Percentiles rank a stretch among this genome's conserved stretches.
phyloP scores from a whole-genome alignment of 2,888 invertebrate species.

The Vanessa cardui region DNA sequence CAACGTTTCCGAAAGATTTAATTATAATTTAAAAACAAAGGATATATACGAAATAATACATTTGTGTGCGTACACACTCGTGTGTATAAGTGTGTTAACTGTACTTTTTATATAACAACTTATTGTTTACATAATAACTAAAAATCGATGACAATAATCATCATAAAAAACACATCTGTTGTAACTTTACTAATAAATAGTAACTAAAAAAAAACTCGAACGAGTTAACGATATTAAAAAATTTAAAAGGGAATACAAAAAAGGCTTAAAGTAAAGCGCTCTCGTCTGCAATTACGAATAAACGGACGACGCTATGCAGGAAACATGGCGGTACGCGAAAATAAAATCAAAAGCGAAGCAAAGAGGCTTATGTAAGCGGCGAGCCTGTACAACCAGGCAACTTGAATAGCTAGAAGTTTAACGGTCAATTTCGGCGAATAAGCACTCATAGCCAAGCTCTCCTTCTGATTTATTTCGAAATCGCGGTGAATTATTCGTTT shows the following conservation, averaged over 20 bases:
- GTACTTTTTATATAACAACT: no score
- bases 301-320: constrained; percentile 6
- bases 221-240: neutral
- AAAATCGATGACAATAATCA: no score
- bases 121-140: no score
- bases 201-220: neutral
- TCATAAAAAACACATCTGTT: no score
- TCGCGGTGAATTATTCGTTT: neutral
- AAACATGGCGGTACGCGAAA: constrained; percentile 20
- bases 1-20: no score
- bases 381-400: constrained; percentile 16
- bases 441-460: constrained; percentile 10
- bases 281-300: constrained; percentile 4
- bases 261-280: neutral
- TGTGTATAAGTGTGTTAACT: no score
- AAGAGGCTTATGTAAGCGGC: constrained; percentile 22
- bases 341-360: constrained; percentile 25
- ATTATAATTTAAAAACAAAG: no score
- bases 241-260: neutral
- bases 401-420: constrained; percentile 16
- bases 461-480: constrained; percentile 9
- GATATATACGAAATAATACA: no score
- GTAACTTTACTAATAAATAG: neutral
- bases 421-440: constrained; percentile 20
- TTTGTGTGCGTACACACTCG: no score